A percentile compares a stretch with the other conserved stretches of the same genome.
These are phyloP conservation scores for Helicolenus hilgendorfi DNA, from an alignment of 2,797 vertebrate genomes.

Conservation along the genomic window DNA sequence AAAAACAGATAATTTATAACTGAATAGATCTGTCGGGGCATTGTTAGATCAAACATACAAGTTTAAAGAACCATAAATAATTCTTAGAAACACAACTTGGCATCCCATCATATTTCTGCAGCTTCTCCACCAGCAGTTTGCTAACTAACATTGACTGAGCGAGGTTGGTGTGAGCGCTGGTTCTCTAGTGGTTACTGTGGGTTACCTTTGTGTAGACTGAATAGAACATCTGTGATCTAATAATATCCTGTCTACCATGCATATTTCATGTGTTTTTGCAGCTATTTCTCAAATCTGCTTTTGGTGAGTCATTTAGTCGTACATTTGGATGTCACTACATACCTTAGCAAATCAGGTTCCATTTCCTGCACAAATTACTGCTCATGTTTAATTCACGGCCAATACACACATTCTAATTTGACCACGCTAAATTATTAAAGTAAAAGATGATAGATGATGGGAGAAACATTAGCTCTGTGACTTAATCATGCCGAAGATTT, in stretches of 20 bases:
- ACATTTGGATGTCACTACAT: slow-evolving; percentile 84
- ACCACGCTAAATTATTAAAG: slow-evolving; percentile 83
- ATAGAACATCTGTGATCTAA: slow-evolving; percentile 86
- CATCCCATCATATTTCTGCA: slow-evolving; percentile 9
- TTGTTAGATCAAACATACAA: slow-evolving; percentile 40
- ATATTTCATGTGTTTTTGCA: slow-evolving; percentile 90
- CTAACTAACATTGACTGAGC: slow-evolving; percentile 44
- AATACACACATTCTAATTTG: slow-evolving; percentile 87
- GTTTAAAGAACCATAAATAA: slow-evolving; percentile 29
- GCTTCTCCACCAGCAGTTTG: slow-evolving; percentile 23
- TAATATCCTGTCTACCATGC: slow-evolving; percentile 82
- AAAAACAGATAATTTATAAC: slow-evolving; percentile 6
- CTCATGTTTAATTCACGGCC: slow-evolving; percentile 87
- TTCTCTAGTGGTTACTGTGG: slow-evolving; percentile 62
- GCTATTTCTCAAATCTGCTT: slow-evolving; percentile 86
- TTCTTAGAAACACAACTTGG: slow-evolving; percentile 19
- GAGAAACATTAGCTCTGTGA: slow-evolving; percentile 71
- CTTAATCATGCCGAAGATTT: slow-evolving; percentile 57
- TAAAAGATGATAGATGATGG: slow-evolving; percentile 76
- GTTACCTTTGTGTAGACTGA: slow-evolving; percentile 83
- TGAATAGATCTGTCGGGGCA: not conserved
- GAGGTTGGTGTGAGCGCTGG: slow-evolving; percentile 40
- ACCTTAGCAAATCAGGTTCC: slow-evolving; percentile 84
- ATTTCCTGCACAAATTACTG: slow-evolving; percentile 88
- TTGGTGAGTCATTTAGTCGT: slow-evolving; percentile 83